phyloP scores from a whole-genome alignment of 2,888 invertebrate genomes.

The Rotaria socialis region DNA sequence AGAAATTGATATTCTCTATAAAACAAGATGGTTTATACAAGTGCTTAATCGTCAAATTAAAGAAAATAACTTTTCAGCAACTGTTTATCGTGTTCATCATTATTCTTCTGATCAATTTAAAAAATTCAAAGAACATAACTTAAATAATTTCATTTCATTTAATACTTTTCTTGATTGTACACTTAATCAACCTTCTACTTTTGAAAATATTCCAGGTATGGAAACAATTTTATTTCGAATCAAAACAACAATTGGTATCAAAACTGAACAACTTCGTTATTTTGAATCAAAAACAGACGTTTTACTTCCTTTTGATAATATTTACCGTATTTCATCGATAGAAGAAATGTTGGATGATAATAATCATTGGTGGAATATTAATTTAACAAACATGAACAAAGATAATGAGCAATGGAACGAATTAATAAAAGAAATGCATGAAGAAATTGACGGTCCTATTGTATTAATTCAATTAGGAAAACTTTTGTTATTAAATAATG shows the following conservation, averaged over 20 bases:
- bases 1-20: constrained; percentile 5
- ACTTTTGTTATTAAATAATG: not conserved
- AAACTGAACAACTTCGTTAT: not conserved
- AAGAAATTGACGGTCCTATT: not conserved
- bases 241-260: not conserved
- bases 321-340: not conserved
- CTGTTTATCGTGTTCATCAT: not conserved
- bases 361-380: not conserved
- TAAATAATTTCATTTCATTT: not conserved
- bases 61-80: not conserved
- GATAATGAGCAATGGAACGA: not conserved
- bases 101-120: not conserved
- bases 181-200: not conserved
- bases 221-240: not conserved
- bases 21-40: not conserved
- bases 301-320: not conserved
- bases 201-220: not conserved
- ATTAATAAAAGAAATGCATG: not conserved
- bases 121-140: not conserved
- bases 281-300: not conserved
- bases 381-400: not conserved
- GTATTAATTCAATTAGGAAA: not conserved
- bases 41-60: not conserved
- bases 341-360: not conserved
- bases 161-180: not conserved